These are phyloP conservation scores for Nycticorax nycticorax DNA, from an alignment of 2,113 vertebrate genomes.

Conservation along the genomic window DNA sequence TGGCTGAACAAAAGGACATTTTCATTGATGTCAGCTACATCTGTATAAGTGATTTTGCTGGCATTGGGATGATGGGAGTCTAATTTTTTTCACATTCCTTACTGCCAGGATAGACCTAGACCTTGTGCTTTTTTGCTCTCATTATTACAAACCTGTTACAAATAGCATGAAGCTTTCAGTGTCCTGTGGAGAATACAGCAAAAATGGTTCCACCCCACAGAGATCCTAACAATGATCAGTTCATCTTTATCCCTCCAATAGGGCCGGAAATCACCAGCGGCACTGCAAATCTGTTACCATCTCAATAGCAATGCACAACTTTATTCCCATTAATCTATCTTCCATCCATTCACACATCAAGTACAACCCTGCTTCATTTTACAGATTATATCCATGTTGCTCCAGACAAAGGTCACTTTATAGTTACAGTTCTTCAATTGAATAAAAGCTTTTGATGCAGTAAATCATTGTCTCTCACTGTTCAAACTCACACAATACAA, in stretches of 20 bases:
- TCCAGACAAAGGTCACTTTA: slow-evolving; percentile 74
- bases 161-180: slow-evolving; percentile 58
- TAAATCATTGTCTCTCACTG: slow-evolving; percentile 57
- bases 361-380: slow-evolving; percentile 70
- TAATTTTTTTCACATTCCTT: background rate
- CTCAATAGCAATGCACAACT: slow-evolving; percentile 73
- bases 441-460: slow-evolving; percentile 67
- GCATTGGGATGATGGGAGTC: background rate
- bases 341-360: slow-evolving; percentile 69
- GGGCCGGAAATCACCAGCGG: slow-evolving; percentile 56
- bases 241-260: slow-evolving; percentile 62
- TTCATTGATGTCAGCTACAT: background rate
- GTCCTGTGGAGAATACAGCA: slow-evolving; percentile 18
- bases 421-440: slow-evolving; percentile 58
- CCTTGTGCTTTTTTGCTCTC: background rate
- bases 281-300: slow-evolving; percentile 69
- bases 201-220: slow-evolving; percentile 48
- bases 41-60: background rate
- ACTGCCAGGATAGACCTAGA: background rate
- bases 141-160: slow-evolving; percentile 70
- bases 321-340: slow-evolving; percentile 74
- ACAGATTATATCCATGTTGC: slow-evolving; percentile 67
- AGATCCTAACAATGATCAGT: slow-evolving; percentile 69
- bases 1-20: background rate
- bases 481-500: slow-evolving; percentile 49